phyloP scores from a whole-genome alignment of 2,113 vertebrate species.

The human region GRCh38 chr9:119180501-119181000 shows the following conservation, averaged over 20 bases:
- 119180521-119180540: not conserved
- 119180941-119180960: slow-evolving; percentile 30
- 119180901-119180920: not conserved
- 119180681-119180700: not conserved
- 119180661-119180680: not conserved
- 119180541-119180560: not conserved
- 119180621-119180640: not conserved
- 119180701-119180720: not conserved
- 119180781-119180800: not conserved
- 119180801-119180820: not conserved
- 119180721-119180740: not conserved
- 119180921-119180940: not conserved
- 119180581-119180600: not conserved
- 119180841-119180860: not conserved
- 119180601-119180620: not conserved
- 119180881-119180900: not conserved
- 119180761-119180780: not conserved
- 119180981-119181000: slow-evolving; percentile 39
- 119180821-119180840: not conserved
- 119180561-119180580: not conserved
- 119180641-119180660: not conserved
- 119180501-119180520: not conserved
- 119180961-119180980: slow-evolving; percentile 38
- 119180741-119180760: not conserved
- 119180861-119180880: not conserved